Evolutionary conservation across 2,888 invertebrate species (phyloP).

Genomic region (Amphiduros pacificus): DNA sequence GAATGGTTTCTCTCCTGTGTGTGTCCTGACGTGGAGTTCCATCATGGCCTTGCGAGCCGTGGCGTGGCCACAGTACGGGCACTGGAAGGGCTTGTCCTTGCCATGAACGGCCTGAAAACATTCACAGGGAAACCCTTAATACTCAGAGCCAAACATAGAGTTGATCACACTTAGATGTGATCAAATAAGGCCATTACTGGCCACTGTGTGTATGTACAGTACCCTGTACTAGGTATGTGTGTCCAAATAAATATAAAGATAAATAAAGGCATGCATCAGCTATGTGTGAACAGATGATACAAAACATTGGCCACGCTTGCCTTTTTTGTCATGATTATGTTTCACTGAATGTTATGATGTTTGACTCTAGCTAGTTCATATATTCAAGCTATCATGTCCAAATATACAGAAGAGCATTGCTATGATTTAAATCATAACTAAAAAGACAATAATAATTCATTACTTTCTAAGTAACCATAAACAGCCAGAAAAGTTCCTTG

Average conservation of each 20-base stretch:
- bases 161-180: not conserved
- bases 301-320: not conserved
- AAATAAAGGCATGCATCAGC: too few relatives aligned
- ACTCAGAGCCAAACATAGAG: not conserved
- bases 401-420: not conserved
- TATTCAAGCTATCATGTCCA: not conserved
- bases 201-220: too few relatives aligned
- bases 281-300: not conserved
- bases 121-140: not conserved
- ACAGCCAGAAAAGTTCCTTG: too few relatives aligned
- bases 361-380: not conserved
- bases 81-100: constrained; percentile 69
- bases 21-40: constrained; percentile 71
- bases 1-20: constrained; percentile 79
- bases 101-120: constrained; percentile 65
- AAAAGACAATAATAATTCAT: not conserved
- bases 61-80: constrained; percentile 71
- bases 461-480: not conserved
- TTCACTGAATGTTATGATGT: not conserved
- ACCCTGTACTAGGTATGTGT: too few relatives aligned
- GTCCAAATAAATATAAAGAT: too few relatives aligned
- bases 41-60: constrained; percentile 70
- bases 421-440: not conserved
- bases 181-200: too few relatives aligned
- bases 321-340: not conserved